Percentiles rank a stretch among this genome's conserved stretches.
Evolutionary conservation across 2,888 invertebrate genomes (phyloP).

Genomic region (Drosophila gaucha): DNA sequence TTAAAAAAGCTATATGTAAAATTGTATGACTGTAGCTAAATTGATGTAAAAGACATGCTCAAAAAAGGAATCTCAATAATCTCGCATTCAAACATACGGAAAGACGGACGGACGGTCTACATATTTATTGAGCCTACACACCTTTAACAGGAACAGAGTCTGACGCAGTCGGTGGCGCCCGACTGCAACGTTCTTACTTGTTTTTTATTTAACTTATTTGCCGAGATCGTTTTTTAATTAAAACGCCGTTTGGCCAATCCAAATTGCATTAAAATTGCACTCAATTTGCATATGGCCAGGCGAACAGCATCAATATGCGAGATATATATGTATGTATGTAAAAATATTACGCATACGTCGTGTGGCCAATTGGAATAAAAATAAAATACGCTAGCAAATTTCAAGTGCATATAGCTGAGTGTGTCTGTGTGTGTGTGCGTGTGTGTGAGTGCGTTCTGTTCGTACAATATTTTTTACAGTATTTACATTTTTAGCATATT

Average conservation of each 20-base stretch:
- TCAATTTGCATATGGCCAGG: conserved; percentile 57
- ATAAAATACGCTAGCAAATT: conserved; percentile 40
- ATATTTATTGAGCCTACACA: too few relatives aligned
- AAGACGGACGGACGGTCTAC: too few relatives aligned
- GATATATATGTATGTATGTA: background rate
- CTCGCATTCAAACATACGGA: too few relatives aligned
- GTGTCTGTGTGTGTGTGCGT: background rate
- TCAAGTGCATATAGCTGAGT: conserved; percentile 33
- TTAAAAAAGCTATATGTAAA: too few relatives aligned
- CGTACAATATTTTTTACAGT: conserved; percentile 58
- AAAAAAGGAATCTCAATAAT: too few relatives aligned
- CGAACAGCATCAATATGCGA: conserved; percentile 28
- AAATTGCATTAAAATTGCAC: conserved; percentile 65
- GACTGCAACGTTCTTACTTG: too few relatives aligned
- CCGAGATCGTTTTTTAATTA: conserved; percentile 58
- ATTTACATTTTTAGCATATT: conserved; percentile 73
- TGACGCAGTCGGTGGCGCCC: too few relatives aligned
- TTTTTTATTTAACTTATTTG: conserved; percentile 27
- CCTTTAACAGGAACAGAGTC: too few relatives aligned
- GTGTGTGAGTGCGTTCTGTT: conserved; percentile 17
- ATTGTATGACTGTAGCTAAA: too few relatives aligned
- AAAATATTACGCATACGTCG: conserved; percentile 61
- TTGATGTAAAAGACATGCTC: too few relatives aligned
- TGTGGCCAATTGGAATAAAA: conserved; percentile 47
- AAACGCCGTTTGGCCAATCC: conserved; percentile 37